A percentile compares a stretch with the other conserved stretches of the same genome.
phyloP scores from a whole-genome alignment of 1,140 invertebrate species.

The Cotesia vestalis region DNA sequence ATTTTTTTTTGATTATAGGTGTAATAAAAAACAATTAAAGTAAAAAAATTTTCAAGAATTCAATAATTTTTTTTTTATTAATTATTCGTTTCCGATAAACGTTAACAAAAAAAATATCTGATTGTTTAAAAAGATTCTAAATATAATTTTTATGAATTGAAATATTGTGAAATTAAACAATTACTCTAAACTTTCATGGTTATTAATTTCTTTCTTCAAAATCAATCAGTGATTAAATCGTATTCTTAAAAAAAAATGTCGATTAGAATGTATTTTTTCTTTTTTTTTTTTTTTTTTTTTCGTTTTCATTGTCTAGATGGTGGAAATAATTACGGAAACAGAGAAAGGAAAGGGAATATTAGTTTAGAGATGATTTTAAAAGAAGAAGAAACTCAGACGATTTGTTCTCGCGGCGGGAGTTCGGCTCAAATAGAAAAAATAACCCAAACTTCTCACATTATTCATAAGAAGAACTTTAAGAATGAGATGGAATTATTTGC shows the following conservation, averaged over 20 bases:
- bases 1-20: too few species aligned
- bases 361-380: constrained; percentile 1
- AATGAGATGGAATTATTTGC: constrained; percentile 21
- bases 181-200: too few species aligned
- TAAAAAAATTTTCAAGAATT: too few species aligned
- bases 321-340: constrained; percentile 32
- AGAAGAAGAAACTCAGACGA: constrained; percentile 44
- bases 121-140: too few species aligned
- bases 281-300: too few species aligned
- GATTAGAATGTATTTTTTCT: constrained; percentile 7
- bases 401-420: constrained; percentile 64
- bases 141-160: background rate
- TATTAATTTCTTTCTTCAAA: too few species aligned
- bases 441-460: constrained; percentile 62
- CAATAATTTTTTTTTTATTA: too few species aligned
- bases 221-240: too few species aligned
- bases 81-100: too few species aligned
- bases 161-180: too few species aligned
- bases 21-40: too few species aligned
- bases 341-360: constrained; percentile 35
- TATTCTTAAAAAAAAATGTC: constrained; percentile 10
- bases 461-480: constrained; percentile 50
- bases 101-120: too few species aligned
- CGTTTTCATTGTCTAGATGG: constrained; percentile 13
- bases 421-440: constrained; percentile 60